Evolutionary conservation across 2,113 vertebrate species (phyloP), one percentile per base, ranked within the genome.

Genomic region (Pelecanoides urinatrix): DNA sequence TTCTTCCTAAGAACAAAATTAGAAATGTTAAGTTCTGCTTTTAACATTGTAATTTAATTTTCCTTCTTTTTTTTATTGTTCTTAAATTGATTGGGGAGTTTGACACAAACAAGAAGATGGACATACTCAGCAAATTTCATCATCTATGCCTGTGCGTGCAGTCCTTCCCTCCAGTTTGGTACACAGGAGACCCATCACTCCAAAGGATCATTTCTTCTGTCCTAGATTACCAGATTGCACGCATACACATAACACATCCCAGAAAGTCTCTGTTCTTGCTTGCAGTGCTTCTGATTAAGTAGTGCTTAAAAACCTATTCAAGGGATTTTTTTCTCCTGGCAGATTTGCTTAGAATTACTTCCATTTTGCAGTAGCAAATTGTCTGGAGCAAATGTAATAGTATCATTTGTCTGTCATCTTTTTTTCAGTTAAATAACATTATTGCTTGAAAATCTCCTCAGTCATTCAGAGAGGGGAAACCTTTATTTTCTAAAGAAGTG

Each of bases 401-500:
- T 58, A 45, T 86, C 38, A 88, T 91, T 93, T 90, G 22, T 75
- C 56, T 79, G 52, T 78, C 84, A 65, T 79, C 44, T 65, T 32
- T 76, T 74, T 85, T 84, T 40, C 45, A 47, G 53, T 86, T 90
- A 66, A 87, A 90, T 72, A 89, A 58, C 70, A 29, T 85, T 62
- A 70, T 79, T 83, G 45, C 77, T 82, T 93, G 9, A 94, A 91
- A 82, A 76, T 91, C 36, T 68, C 36, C 22, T 71, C 45, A 91
- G 49, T 91, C 40, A 86, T 85, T 95, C 58, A 72, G 62, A 61
- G 30, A 62, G 49, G 10, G 18, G 58, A 75, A 84, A 74, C 25
- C 44, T 96, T 86, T 94, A 38, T 93, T 86, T 93, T 63, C 50
- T 86, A 50, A 93, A 62, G n/a, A 74, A 90, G 17, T 38, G 29